These are phyloP conservation scores for Bombycilla garrulus DNA, from an alignment of 2,113 vertebrate species.

Conservation along the genomic window DNA sequence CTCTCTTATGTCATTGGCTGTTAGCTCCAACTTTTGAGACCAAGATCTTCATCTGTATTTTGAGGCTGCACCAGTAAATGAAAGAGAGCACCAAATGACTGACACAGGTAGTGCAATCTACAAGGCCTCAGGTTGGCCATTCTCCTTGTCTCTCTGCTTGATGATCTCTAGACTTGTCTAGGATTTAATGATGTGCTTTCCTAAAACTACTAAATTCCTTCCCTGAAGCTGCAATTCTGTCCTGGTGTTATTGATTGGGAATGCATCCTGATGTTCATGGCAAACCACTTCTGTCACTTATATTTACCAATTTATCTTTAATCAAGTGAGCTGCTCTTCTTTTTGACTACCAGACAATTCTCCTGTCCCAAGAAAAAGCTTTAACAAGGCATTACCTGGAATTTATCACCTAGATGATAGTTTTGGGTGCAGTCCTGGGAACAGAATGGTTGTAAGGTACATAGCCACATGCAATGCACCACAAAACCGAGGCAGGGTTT, in stretches of 20 bases:
- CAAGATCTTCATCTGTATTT: background rate
- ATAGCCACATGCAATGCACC: background rate
- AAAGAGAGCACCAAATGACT: background rate
- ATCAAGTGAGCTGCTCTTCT: constrained; percentile 9
- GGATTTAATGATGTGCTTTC: background rate
- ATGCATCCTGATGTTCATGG: background rate
- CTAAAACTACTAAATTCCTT: constrained; percentile 5
- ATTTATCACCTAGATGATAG: background rate
- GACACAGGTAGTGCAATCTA: background rate
- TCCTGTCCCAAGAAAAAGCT: background rate
- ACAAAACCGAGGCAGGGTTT: background rate
- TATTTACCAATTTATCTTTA: background rate
- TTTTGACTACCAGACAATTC: background rate
- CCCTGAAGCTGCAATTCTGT: background rate
- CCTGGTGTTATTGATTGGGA: background rate
- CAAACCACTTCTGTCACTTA: constrained; percentile 5
- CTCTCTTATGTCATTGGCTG: background rate
- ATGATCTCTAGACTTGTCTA: background rate
- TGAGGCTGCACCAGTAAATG: background rate
- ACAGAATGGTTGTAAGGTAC: background rate
- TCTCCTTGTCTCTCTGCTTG: background rate
- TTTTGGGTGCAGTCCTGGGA: background rate
- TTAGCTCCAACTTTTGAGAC: background rate
- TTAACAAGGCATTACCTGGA: background rate
- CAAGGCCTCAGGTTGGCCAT: background rate